Base-by-base conservation (phyloP, 2,113 vertebrate species). In the Ophthalmolycus amberensis region DNA sequence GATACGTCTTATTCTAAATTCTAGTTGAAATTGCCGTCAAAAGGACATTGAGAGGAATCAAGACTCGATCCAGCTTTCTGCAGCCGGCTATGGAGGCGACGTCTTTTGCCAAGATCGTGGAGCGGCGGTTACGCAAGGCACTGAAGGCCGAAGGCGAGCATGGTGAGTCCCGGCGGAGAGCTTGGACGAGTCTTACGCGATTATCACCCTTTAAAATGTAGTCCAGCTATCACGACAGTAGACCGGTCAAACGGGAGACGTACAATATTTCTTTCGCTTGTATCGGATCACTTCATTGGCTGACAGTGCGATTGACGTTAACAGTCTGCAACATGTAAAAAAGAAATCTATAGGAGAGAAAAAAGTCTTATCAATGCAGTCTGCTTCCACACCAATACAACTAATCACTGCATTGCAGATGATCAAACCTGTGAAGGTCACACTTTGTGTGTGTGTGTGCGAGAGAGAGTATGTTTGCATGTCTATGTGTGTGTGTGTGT, bases 341-440 rank as follows among this genome's bases (percentile, higher is more conserved):
- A 71, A 9, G 66, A 79, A 78, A 27, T 79, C 34, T 16, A 27
- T 10, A 52, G 34, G 6, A 54, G 40, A 10, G 14, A 10, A 20
- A 71, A 71, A 58, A 67, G 37, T 63, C 62, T 79, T 75, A 84
- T 81, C 70, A 77, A 74, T 72, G 67, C 66, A 66, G 70, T 29
- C 70, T 80, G 76, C 67, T 75, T 82, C 75, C 34, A 86, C 79
- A 82, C 79, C 79, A 88, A 89, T 88, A 85, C 83, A 85, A 86
- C 84, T 84, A 89, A 93, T 93, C 84, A 83, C 93, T 90, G 90
- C 92, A 93, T 82, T 92, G 92, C 91, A 93, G 91, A 88, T 89
- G 80, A 90, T 92, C 83, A 89, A 83, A 91, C 67, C 75, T 90
- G 58, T 60, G 89, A 93, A 93, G 91, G 90, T 94, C 89, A 91